Base-by-base conservation (phyloP, 1,140 invertebrate genomes). In the Hestina assimilis region DNA sequence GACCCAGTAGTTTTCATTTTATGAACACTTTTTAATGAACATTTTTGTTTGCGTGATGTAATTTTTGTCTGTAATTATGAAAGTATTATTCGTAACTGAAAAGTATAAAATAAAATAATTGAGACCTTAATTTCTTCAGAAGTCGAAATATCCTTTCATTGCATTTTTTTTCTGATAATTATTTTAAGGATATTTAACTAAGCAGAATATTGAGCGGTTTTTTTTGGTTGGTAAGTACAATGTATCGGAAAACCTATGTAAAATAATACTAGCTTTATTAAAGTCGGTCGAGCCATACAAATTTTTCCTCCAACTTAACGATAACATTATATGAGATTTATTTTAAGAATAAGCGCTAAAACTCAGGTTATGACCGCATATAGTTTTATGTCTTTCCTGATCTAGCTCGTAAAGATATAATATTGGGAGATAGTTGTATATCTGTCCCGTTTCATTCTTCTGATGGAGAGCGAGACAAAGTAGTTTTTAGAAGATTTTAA, bases 301-400 rank as follows among this genome's bases (percentile, higher is more conserved):
- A 38, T 38, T 38, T 38, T 38, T 38, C 33, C 33, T 9, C 33
- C 19, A 38, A 17, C 33, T 38, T n/a, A 14, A 38, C 5, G 33
- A 38, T 38, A 38, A 38, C 33, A 33, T 48, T 35, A 31, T 33
- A 48, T 21, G 23, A n/a, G 20, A 48, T 48, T 48, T 51, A 51
- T 51, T 51, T 51, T 14, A 40, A 40, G 47, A 26, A 40, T 51
- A 40, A 40, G 20, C 33, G 33, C 47, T 42, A 42, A 40, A 24
- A 23, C 20, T 17, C 31, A 51, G 23, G 47, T 51, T 51, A 51
- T 51, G 47, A 40, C 47, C 47, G 26, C 47, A 51, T 51, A 51
- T 40, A 42, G 47, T 51, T 51, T 51, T 51, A 51, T 40, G 47
- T 40, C 47, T 28, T 51, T 26, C 31, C 35, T 51, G 47, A 51